Conservation (phyloP, 2,888 invertebrate genomes). For the Aporophyla lueneburgensis region DNA sequence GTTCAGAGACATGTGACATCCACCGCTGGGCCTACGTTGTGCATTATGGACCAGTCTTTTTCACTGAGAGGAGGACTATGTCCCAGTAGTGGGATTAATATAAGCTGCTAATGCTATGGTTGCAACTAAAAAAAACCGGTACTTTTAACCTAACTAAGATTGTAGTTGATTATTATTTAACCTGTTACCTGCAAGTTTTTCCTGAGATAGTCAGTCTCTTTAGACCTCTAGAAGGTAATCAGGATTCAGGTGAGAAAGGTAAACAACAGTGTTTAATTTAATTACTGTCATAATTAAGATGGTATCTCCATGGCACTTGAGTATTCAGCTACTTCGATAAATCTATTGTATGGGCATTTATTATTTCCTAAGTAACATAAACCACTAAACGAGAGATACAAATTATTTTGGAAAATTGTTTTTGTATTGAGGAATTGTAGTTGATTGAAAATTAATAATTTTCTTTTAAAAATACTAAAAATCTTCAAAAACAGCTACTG, state of each 20-base stretch:
- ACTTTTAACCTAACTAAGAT: neutral
- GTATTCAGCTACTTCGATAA: neutral
- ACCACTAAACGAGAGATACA: neutral
- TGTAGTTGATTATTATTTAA: neutral
- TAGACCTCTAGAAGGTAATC: neutral
- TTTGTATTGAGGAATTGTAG: too few species aligned
- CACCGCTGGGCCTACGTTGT: too few species aligned
- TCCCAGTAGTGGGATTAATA: too few species aligned
- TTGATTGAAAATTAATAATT: too few species aligned
- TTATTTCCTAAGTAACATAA: neutral
- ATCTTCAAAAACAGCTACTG: too few species aligned
- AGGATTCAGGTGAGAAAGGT: constrained; percentile 6
- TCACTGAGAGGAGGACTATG: too few species aligned
- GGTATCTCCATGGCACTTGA: neutral
- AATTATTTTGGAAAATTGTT: too few species aligned
- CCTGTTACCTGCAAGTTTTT: neutral
- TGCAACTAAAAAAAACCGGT: too few species aligned
- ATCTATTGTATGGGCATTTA: neutral
- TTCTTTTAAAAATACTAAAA: too few species aligned
- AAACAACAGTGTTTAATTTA: neutral
- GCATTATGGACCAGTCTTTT: too few species aligned
- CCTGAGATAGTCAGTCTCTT: neutral
- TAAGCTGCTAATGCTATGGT: too few species aligned
- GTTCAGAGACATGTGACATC: too few species aligned
- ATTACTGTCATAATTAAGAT: neutral